phyloP scores from a whole-genome alignment of 2,888 invertebrate species.

The Agonopterix arenella region DNA sequence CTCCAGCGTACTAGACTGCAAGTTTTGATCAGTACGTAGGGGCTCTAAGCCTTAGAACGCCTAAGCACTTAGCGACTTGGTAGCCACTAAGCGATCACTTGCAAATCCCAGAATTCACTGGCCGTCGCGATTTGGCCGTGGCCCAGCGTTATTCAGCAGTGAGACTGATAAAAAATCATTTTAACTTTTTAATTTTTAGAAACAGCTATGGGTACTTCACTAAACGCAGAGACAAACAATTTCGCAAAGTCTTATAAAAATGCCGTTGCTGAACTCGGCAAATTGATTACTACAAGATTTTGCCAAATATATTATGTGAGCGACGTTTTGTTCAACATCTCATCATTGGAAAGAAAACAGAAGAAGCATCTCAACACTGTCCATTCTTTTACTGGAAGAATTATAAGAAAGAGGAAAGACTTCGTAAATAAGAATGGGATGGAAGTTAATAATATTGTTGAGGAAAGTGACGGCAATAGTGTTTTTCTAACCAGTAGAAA shows the following conservation, averaged over 20 bases:
- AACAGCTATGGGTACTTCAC: slow-evolving; percentile 83
- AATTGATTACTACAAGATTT: neutral
- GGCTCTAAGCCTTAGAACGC: no score
- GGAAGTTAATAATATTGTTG: slow-evolving; percentile 3
- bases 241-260: slow-evolving; percentile 66
- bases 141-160: no score
- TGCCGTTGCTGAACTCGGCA: slow-evolving; percentile 51
- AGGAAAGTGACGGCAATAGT: slow-evolving; percentile 12
- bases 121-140: no score
- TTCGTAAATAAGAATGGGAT: slow-evolving; percentile 8
- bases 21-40: no score
- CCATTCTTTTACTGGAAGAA: slow-evolving; percentile 50
- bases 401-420: slow-evolving; percentile 43
- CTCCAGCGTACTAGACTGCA: no score
- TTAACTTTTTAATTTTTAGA: slow-evolving; percentile 45
- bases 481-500: slow-evolving; percentile 30
- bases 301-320: slow-evolving; percentile 12
- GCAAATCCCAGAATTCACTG: no score
- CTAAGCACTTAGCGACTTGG: no score
- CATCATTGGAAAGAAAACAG: slow-evolving; percentile 53
- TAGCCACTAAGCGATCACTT: no score
- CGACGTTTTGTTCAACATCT: slow-evolving; percentile 71
- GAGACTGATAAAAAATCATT: no score
- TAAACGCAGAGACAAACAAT: slow-evolving; percentile 54
- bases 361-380: slow-evolving; percentile 42